These are phyloP conservation scores for Spilarctia lutea DNA, from an alignment of 2,888 invertebrate genomes.

Conservation along the genomic window DNA sequence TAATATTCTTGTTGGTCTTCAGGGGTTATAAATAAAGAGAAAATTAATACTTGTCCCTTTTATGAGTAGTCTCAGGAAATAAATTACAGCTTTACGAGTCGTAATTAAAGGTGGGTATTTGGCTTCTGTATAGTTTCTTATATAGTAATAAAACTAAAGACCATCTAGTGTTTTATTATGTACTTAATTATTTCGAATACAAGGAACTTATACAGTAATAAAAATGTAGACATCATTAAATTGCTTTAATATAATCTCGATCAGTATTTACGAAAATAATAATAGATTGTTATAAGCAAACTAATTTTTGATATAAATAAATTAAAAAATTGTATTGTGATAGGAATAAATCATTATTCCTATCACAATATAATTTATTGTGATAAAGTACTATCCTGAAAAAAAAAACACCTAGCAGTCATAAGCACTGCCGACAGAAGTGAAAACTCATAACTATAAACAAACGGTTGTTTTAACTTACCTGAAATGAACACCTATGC, in stretches of 20 bases:
- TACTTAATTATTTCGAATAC: neutral
- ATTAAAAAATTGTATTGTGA: neutral
- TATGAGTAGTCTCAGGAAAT: constrained; percentile 34
- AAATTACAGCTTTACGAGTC: constrained; percentile 50
- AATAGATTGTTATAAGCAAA: neutral
- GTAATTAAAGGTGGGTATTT: constrained; percentile 49
- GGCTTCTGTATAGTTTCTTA: constrained; percentile 49
- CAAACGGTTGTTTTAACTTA: too few species aligned
- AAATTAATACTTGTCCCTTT: constrained; percentile 30
- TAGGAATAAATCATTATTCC: too few species aligned
- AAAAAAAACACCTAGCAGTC: too few species aligned
- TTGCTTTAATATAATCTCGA: neutral
- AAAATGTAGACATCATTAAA: neutral
- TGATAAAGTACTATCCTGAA: neutral
- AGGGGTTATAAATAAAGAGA: constrained; percentile 2
- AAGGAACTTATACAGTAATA: neutral
- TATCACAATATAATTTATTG: neutral
- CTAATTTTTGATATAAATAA: neutral
- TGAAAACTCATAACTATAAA: too few species aligned
- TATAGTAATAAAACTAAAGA: constrained; percentile 46
- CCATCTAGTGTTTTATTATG: constrained; percentile 42
- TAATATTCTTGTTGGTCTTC: neutral
- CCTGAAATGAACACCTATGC: too few species aligned
- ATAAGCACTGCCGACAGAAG: too few species aligned
- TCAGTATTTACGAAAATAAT: neutral